Conservation (phyloP, 2,797 vertebrate species). For the Pipistrellus nathusii region DNA sequence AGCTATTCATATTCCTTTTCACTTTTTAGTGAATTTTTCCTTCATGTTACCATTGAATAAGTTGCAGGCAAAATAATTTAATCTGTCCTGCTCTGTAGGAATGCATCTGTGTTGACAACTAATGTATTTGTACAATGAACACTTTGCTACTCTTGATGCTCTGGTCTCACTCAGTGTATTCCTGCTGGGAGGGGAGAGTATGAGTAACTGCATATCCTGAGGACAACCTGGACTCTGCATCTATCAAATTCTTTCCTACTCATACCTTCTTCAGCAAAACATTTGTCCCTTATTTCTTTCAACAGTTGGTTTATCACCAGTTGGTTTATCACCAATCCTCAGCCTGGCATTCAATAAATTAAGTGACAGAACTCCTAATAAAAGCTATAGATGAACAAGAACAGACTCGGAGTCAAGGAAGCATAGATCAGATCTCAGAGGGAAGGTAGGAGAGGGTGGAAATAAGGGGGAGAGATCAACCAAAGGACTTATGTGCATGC, state of each 20-base stretch:
- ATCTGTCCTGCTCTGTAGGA: background rate
- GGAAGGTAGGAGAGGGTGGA: no score
- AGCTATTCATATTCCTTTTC: background rate
- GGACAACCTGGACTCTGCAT: background rate
- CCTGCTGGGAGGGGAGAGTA: background rate
- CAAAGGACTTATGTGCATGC: no score
- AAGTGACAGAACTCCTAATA: background rate
- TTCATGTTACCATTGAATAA: conserved; percentile 9
- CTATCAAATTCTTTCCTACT: background rate
- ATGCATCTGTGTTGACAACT: background rate
- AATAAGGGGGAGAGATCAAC: no score
- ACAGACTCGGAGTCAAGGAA: no score
- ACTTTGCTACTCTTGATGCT: background rate
- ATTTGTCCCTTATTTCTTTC: background rate
- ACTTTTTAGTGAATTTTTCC: background rate
- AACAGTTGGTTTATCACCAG: no score
- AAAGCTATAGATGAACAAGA: background rate
- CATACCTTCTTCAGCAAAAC: background rate
- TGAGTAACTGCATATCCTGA: background rate
- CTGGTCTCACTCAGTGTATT: background rate
- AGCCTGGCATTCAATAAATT: background rate
- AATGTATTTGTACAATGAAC: background rate
- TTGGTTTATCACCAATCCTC: background rate
- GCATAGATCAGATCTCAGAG: no score
- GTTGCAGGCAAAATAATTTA: conserved; percentile 43